Conservation (phyloP, 2,797 vertebrate species). For the Cuculus canorus region DNA sequence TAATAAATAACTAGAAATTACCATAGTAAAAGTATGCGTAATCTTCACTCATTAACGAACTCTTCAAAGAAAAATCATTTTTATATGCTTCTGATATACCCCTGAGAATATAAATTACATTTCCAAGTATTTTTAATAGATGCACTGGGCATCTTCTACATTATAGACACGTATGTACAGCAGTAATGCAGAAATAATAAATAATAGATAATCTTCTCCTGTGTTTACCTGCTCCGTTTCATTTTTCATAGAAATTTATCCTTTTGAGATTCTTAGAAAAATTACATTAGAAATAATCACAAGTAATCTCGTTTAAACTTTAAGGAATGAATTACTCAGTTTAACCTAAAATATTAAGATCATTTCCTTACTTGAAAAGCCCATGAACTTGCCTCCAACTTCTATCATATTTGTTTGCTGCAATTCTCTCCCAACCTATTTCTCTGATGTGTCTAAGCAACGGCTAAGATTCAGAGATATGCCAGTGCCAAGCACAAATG, state of each 20-base stretch:
- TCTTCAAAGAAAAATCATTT: neutral
- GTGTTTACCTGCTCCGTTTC: neutral
- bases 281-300: neutral
- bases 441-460: neutral
- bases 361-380: neutral
- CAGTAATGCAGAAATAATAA: neutral
- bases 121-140: constrained; percentile 20
- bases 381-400: neutral
- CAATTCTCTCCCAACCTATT: neutral
- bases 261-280: neutral
- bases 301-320: neutral
- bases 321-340: neutral
- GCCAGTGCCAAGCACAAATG: neutral
- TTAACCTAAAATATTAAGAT: neutral
- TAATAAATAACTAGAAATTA: constrained; percentile 9
- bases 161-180: neutral
- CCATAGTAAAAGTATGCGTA: neutral
- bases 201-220: neutral
- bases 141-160: constrained; percentile 21
- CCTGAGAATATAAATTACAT: neutral
- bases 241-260: neutral
- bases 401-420: neutral
- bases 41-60: constrained; percentile 26
- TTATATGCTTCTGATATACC: constrained; percentile 3
- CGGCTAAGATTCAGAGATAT: neutral